phyloP scores from a whole-genome alignment of 2,888 invertebrate genomes.

The Phania funesta region DNA sequence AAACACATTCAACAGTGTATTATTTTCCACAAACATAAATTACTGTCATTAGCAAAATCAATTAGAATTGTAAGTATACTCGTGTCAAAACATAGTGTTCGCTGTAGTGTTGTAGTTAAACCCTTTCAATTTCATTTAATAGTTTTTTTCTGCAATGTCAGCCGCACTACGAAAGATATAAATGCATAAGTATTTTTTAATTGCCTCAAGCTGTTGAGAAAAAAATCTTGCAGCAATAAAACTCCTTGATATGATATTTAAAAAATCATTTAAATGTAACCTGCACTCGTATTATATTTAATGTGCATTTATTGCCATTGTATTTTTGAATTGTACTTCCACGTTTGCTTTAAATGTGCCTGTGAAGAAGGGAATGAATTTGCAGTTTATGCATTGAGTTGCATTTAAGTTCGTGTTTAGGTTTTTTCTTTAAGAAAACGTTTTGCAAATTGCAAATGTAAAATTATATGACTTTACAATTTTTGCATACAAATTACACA shows the following conservation, averaged over 20 bases:
- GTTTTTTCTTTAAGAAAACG: not conserved
- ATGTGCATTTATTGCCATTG: not conserved
- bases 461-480: constrained; percentile 50
- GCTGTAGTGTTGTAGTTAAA: not conserved
- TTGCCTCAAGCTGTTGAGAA: not conserved
- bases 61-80: not conserved
- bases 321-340: not conserved
- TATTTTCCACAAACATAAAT: constrained; percentile 30
- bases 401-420: constrained; percentile 14
- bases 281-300: constrained; percentile 10
- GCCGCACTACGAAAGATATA: not conserved
- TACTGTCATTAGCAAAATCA: constrained; percentile 46
- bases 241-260: not conserved
- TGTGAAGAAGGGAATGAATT: constrained; percentile 12
- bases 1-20: not conserved
- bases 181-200: not conserved
- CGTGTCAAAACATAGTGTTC: not conserved
- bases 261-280: constrained; percentile 45
- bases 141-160: constrained; percentile 2
- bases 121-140: constrained; percentile 14
- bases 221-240: not conserved
- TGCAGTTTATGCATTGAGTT: constrained; percentile 40
- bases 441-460: not conserved
- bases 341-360: not conserved
- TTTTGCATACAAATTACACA: constrained; percentile 53